phyloP scores from a whole-genome alignment of 2,113 vertebrate genomes.

The Myiozetetes cayanensis region DNA sequence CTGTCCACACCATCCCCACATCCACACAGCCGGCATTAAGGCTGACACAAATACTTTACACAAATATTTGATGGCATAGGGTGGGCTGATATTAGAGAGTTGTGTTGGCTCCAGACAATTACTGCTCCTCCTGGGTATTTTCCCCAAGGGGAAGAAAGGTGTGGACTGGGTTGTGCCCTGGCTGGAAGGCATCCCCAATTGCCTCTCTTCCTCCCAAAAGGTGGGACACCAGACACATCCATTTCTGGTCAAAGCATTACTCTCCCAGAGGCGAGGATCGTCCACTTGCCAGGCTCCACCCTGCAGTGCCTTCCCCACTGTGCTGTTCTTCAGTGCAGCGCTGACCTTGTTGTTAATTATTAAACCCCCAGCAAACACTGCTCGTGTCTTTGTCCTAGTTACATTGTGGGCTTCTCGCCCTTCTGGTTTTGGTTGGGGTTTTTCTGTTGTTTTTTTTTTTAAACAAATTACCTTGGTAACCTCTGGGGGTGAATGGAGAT shows the following conservation, averaged over 20 bases:
- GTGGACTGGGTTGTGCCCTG: background rate
- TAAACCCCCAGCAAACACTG: slow-evolving; percentile 54
- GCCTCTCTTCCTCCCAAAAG: background rate
- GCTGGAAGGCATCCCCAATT: background rate
- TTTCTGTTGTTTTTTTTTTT: background rate
- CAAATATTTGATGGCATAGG: rapidly evolving
- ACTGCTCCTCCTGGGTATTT: background rate
- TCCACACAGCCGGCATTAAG: background rate
- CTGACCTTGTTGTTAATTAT: slow-evolving; percentile 66
- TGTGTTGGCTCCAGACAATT: background rate
- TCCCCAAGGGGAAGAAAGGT: background rate
- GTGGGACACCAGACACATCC: rapidly evolving
- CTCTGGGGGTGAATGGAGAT: background rate
- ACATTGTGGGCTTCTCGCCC: background rate
- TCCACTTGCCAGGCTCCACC: rapidly evolving
- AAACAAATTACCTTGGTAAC: slow-evolving; percentile 18
- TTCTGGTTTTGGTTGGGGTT: background rate
- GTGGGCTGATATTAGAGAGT: background rate
- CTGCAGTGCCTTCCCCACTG: background rate
- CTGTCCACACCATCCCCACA: rapidly evolving
- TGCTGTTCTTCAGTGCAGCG: background rate
- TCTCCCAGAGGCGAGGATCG: background rate
- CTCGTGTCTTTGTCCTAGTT: slow-evolving; percentile 20
- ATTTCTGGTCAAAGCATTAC: background rate
- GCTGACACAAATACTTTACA: background rate